Percentiles rank a stretch among this genome's conserved stretches.
phyloP scores from a whole-genome alignment of 2,797 vertebrate species.

The Scyliorhinus canicula region DNA sequence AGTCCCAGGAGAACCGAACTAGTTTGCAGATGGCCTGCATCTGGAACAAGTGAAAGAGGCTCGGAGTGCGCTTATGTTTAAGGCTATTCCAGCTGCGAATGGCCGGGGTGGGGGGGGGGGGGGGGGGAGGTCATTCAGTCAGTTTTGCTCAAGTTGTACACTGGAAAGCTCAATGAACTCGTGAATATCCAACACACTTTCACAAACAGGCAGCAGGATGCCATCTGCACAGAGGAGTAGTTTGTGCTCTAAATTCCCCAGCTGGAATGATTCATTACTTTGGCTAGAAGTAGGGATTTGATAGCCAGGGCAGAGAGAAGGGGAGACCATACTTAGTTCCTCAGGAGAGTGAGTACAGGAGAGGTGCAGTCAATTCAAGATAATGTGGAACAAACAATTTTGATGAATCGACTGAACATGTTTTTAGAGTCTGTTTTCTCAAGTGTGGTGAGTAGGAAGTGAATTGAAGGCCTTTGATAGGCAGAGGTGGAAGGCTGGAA shows the following conservation, averaged over 20 bases:
- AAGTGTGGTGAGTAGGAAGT: neutral
- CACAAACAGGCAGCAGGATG: neutral
- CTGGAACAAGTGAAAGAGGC: neutral
- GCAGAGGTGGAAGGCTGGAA: neutral
- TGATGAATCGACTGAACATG: neutral
- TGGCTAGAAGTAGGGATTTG: neutral
- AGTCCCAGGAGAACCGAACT: neutral
- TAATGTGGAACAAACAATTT: neutral
- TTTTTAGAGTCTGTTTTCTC: neutral
- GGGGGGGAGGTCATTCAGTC: neutral
- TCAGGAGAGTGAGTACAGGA: neutral
- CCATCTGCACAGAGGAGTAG: neutral
- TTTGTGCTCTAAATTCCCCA: neutral
- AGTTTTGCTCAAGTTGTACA: neutral
- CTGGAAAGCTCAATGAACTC: neutral
- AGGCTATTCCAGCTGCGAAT: neutral
- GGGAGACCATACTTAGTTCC: neutral
- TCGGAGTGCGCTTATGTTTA: neutral
- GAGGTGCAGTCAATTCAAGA: neutral
- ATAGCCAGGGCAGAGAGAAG: neutral
- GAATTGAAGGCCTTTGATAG: neutral
- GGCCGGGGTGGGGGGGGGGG: too few relatives aligned
- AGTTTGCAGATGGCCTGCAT: neutral
- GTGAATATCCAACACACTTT: neutral
- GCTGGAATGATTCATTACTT: neutral